phyloP scores from a whole-genome alignment of 2,113 vertebrate genomes.

The Monopterus albus region DNA sequence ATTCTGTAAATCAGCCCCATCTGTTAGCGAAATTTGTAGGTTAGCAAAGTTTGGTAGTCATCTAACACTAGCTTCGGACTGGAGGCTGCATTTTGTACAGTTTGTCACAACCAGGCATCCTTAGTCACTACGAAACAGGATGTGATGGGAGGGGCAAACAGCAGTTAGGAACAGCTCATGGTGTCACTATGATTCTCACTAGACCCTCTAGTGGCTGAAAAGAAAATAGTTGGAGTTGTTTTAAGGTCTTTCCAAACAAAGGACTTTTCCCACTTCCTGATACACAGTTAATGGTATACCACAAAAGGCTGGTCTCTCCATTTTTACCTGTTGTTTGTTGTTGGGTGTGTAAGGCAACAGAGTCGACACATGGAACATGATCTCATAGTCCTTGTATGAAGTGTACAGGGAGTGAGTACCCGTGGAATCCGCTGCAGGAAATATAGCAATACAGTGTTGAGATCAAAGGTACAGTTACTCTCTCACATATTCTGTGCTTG shows the following conservation, averaged over 20 bases:
- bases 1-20: too few relatives aligned
- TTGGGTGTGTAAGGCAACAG: conserved; percentile 96
- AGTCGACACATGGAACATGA: conserved; percentile 97
- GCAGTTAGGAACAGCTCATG: too few relatives aligned
- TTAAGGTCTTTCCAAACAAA: conserved; percentile 10
- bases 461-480: conserved; percentile 22
- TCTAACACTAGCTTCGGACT: too few relatives aligned
- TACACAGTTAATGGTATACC: neutral
- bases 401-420: conserved; percentile 96
- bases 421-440: conserved; percentile 91
- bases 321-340: conserved; percentile 94
- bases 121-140: too few relatives aligned
- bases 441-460: conserved; percentile 38
- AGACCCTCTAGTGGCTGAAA: too few relatives aligned
- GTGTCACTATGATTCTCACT: too few relatives aligned
- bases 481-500: conserved; percentile 31
- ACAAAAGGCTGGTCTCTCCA: neutral
- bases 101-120: too few relatives aligned
- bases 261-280: conserved; percentile 6
- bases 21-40: too few relatives aligned
- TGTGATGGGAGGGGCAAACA: too few relatives aligned
- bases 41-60: too few relatives aligned
- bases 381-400: conserved; percentile 95
- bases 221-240: too few relatives aligned
- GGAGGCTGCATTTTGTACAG: too few relatives aligned